Percentiles rank a stretch among this genome's conserved stretches.
phyloP scores from a whole-genome alignment of 2,888 invertebrate genomes.

The Lepeophtheirus nordmannii region DNA sequence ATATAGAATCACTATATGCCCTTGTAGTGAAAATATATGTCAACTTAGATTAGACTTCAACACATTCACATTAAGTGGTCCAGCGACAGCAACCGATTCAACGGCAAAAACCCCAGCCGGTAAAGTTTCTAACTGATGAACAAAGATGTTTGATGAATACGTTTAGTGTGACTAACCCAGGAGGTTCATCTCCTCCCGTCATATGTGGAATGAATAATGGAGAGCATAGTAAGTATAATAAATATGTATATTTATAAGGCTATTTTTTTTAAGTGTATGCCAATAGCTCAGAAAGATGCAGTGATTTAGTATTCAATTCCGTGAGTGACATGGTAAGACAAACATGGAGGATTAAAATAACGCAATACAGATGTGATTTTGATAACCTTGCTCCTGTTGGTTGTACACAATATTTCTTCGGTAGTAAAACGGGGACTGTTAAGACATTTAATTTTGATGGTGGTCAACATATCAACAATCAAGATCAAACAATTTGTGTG shows the following conservation, averaged over 20 bases:
- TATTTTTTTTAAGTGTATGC: constrained; percentile 16
- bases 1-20: constrained; percentile 6
- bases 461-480: constrained; percentile 17
- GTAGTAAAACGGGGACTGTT: not conserved
- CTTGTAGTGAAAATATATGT: constrained; percentile 13
- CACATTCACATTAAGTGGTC: constrained; percentile 2
- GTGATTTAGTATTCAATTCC: constrained; percentile 15
- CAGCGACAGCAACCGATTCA: not conserved
- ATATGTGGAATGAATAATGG: constrained; percentile 4
- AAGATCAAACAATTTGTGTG: constrained; percentile 17
- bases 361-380: constrained; percentile 14
- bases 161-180: constrained; percentile 8
- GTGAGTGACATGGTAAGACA: not conserved
- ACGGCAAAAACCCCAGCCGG: not conserved
- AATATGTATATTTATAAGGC: not conserved
- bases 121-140: not conserved
- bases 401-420: constrained; percentile 21
- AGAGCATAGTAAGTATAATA: not conserved
- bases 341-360: constrained; percentile 17
- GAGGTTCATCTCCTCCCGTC: not conserved
- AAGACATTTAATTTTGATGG: constrained; percentile 21
- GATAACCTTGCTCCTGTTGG: constrained; percentile 18
- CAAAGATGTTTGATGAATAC: not conserved
- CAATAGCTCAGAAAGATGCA: constrained; percentile 1
- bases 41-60: constrained; percentile 10